Evolutionary conservation across 2,113 vertebrate species (phyloP).

Genomic region (Damaliscus lunatus): DNA sequence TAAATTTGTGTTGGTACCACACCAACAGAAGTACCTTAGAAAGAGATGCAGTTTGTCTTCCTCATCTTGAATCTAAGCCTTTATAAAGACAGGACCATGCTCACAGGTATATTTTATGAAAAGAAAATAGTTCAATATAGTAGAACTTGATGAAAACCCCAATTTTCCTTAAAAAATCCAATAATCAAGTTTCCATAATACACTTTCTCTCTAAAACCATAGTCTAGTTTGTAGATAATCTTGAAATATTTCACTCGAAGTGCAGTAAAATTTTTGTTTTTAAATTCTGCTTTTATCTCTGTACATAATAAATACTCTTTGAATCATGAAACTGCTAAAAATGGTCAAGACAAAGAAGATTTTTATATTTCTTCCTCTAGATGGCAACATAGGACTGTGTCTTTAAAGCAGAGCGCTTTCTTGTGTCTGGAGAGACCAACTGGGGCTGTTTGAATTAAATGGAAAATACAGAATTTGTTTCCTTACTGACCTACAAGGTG

Average conservation of each 20-base stretch:
- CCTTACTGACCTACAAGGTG: background rate
- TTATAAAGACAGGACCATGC: background rate
- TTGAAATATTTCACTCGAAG: background rate
- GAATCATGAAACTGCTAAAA: background rate
- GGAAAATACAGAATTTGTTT: background rate
- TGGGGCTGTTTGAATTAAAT: background rate
- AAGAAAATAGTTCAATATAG: background rate
- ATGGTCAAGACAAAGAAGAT: background rate
- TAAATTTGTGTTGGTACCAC: background rate
- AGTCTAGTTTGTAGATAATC: background rate
- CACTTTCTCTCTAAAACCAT: background rate
- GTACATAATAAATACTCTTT: background rate
- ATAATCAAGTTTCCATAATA: background rate
- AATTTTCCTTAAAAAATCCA: background rate
- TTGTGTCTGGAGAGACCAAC: background rate
- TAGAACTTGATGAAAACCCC: background rate
- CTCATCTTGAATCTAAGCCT: background rate
- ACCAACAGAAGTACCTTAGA: background rate
- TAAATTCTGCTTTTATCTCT: slow-evolving; percentile 2
- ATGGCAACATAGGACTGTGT: slow-evolving; percentile 30
- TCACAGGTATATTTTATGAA: background rate
- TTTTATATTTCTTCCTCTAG: slow-evolving; percentile 59
- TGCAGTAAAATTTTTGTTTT: background rate
- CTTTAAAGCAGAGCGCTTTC: background rate
- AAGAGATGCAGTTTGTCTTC: background rate